These are phyloP conservation scores for Candidula unifasciata DNA, from an alignment of 2,888 invertebrate species.

Conservation along the genomic window DNA sequence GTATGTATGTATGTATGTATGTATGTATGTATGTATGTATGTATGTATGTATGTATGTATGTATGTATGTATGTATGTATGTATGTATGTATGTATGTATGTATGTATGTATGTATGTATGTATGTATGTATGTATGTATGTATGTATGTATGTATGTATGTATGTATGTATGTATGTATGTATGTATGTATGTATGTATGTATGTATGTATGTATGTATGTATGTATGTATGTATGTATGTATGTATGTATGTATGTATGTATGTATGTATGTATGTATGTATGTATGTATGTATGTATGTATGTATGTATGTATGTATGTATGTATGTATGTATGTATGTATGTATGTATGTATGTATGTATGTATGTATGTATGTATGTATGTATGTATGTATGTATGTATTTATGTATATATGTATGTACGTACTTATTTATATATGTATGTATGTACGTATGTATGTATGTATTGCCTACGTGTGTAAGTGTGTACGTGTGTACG, in stretches of 20 bases:
- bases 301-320: background rate
- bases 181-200: constrained; percentile 16
- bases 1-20: background rate
- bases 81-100: constrained; percentile 42
- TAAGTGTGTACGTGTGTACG: too few relatives aligned
- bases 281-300: background rate
- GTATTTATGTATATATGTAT: too few relatives aligned
- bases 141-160: background rate
- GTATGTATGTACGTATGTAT: too few relatives aligned
- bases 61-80: constrained; percentile 36
- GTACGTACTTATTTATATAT: too few relatives aligned
- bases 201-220: too few relatives aligned
- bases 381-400: too few relatives aligned
- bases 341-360: too few relatives aligned
- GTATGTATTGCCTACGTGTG: background rate
- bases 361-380: too few relatives aligned
- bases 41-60: constrained; percentile 1
- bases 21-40: background rate
- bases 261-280: background rate
- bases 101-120: constrained; percentile 39
- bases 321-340: constrained; percentile 11
- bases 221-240: background rate
- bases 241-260: background rate
- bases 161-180: background rate
- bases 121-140: background rate